Conservation (phyloP, 2,797 vertebrate genomes). For the Sciurus vulgaris region DNA sequence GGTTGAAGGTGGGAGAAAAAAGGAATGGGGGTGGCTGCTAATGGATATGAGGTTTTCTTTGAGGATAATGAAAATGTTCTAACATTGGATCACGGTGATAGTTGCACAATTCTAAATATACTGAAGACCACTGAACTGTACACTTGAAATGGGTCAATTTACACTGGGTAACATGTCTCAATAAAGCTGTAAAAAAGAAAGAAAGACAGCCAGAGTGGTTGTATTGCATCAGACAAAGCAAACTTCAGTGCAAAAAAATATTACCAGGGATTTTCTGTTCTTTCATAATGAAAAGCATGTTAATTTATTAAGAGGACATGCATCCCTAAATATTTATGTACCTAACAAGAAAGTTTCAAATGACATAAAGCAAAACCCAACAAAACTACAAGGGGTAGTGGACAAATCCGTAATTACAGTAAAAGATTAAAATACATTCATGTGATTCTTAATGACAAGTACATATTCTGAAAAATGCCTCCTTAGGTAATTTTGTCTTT, state of each 20-base stretch:
- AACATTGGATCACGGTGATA: background rate
- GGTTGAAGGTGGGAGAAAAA: background rate
- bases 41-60: background rate
- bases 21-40: background rate
- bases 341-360: conserved; percentile 48
- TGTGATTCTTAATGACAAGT: background rate
- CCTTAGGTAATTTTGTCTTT: background rate
- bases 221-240: conserved; percentile 36
- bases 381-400: background rate
- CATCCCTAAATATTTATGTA: background rate
- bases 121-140: background rate
- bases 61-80: background rate
- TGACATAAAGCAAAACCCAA: conserved; percentile 37
- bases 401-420: conserved; percentile 50
- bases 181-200: conserved; percentile 38
- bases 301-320: conserved; percentile 13
- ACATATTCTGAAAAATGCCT: background rate
- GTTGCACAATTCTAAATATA: conserved; percentile 7
- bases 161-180: background rate
- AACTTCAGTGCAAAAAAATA: conserved; percentile 32
- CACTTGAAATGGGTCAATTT: conserved; percentile 37
- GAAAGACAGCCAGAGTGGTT: background rate
- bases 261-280: background rate
- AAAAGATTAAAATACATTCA: background rate
- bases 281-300: conserved; percentile 45